Percentiles rank a stretch among this genome's conserved stretches.
Conservation (phyloP, 2,113 vertebrate species). For the Nothocercus nigrocapillus region DNA sequence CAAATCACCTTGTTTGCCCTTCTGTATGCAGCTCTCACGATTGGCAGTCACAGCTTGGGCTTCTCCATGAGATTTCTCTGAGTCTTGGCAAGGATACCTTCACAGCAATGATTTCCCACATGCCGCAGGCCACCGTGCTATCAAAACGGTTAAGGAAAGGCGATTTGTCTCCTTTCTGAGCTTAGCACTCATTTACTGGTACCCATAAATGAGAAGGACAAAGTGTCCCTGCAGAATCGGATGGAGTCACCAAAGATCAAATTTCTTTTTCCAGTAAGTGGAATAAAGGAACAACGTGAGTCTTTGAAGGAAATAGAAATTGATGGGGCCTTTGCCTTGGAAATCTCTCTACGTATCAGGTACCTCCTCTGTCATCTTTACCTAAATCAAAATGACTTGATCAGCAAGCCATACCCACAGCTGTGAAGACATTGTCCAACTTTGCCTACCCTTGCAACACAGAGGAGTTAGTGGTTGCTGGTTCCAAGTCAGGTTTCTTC, state of each 20-base stretch:
- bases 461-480: fast-evolving
- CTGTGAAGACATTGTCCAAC: neutral
- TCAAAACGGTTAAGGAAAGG: neutral
- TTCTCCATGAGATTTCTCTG: neutral
- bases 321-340: neutral
- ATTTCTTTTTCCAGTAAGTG: neutral
- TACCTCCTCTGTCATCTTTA: neutral
- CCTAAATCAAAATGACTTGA: neutral
- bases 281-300: neutral
- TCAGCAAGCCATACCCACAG: neutral
- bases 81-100: neutral
- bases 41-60: neutral
- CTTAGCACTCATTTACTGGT: neutral
- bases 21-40: neutral
- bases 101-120: neutral
- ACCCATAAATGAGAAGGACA: neutral
- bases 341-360: neutral
- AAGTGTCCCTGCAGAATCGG: neutral
- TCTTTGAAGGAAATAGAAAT: neutral
- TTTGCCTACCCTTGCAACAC: neutral
- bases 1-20: neutral
- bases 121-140: fast-evolving
- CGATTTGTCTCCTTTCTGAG: neutral
- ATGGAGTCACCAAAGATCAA: neutral
- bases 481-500: fast-evolving